Conservation (phyloP, 2,888 invertebrate species). For the Geotrupes spiniger region DNA sequence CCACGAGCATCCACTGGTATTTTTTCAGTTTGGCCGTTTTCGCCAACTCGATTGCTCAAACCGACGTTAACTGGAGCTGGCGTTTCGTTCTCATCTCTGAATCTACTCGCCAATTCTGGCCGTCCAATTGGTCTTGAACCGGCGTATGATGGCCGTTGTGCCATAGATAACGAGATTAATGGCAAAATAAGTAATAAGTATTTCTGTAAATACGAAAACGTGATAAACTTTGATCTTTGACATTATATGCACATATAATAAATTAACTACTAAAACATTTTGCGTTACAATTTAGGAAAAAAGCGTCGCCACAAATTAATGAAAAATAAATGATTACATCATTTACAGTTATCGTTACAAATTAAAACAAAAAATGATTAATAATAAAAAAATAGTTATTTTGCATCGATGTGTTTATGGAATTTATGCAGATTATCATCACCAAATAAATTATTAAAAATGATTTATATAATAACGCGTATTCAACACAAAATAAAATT, state of each 20-base stretch:
- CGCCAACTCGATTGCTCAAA: conserved; percentile 56
- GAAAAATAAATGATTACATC: too few relatives aligned
- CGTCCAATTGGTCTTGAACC: conserved; percentile 59
- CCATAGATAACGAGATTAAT: conserved; percentile 33
- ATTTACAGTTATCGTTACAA: not conserved
- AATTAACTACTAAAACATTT: too few relatives aligned
- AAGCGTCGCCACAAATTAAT: too few relatives aligned
- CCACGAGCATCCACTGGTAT: conserved; percentile 67
- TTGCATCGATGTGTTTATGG: too few relatives aligned
- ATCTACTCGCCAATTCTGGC: conserved; percentile 54
- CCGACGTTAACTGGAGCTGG: conserved; percentile 35
- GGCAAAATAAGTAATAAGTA: conserved; percentile 12
- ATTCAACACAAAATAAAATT: too few relatives aligned
- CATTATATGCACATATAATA: not conserved
- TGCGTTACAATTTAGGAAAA: too few relatives aligned
- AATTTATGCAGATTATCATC: too few relatives aligned
- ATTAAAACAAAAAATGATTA: too few relatives aligned
- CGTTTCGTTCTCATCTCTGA: conserved; percentile 36
- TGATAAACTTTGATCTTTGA: conserved; percentile 1
- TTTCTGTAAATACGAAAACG: conserved; percentile 13
- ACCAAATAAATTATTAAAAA: too few relatives aligned
- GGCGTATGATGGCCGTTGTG: conserved; percentile 67
- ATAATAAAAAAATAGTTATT: not conserved
- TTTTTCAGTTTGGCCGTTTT: conserved; percentile 46
- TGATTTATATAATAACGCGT: too few relatives aligned